These are phyloP conservation scores for Decapterus maruadsi DNA, from an alignment of 2,797 vertebrate genomes.

Conservation along the genomic window DNA sequence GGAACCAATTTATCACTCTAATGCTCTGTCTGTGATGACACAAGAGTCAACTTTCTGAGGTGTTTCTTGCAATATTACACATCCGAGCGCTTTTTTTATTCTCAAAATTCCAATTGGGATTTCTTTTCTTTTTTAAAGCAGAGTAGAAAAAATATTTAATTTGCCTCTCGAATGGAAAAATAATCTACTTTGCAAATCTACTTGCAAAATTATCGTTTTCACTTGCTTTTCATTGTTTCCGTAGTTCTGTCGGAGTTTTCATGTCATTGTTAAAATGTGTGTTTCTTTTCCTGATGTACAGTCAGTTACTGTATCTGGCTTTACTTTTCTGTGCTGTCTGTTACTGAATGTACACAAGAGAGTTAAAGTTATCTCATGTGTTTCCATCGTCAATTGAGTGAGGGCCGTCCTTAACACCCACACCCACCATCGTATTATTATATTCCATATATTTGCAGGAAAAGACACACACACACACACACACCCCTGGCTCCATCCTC, in stretches of 20 bases:
- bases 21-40: neutral
- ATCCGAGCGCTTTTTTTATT: no score
- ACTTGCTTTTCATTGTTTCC: no score
- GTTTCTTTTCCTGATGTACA: neutral
- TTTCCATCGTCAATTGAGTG: neutral
- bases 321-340: neutral
- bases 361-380: neutral
- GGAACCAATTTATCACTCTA: no score
- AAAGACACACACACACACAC: slow-evolving; percentile 1
- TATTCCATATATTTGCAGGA: slow-evolving; percentile 9
- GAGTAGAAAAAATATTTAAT: no score
- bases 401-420: neutral
- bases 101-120: no score
- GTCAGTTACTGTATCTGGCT: neutral
- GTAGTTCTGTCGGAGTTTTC: no score
- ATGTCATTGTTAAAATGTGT: neutral
- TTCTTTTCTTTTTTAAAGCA: no score
- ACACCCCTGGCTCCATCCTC: neutral
- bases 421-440: neutral
- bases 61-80: neutral
- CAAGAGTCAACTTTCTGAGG: neutral
- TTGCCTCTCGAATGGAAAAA: no score
- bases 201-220: no score
- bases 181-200: no score
- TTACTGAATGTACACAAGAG: neutral